A percentile compares a stretch with the other conserved stretches of the same genome.
phyloP scores from a whole-genome alignment of 2,888 invertebrate genomes.

The Cerceris ruficornis region DNA sequence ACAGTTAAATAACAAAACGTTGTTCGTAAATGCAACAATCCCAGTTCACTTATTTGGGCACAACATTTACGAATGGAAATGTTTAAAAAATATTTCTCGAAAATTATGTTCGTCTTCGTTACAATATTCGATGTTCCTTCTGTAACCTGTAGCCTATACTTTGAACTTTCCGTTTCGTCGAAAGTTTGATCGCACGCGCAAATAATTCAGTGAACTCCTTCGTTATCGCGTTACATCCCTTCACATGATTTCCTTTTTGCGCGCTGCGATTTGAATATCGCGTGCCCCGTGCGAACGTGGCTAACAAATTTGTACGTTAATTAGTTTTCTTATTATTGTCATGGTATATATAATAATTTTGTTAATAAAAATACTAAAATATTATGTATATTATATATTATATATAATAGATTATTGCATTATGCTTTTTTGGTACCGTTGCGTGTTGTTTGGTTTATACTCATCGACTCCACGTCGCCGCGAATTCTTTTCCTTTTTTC shows the following conservation, averaged over 20 bases:
- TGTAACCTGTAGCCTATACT: neutral
- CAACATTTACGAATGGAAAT: neutral
- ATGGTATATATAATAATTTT: slow-evolving; percentile 79
- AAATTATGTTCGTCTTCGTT: neutral
- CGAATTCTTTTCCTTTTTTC: slow-evolving; percentile 16
- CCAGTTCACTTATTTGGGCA: too few species aligned
- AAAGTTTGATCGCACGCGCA: slow-evolving; percentile 6
- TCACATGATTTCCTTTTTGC: slow-evolving; percentile 46
- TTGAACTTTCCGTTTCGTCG: slow-evolving; percentile 2
- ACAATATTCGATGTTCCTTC: neutral
- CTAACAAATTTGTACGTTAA: slow-evolving; percentile 82
- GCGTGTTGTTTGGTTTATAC: slow-evolving; percentile 63
- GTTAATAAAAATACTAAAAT: slow-evolving; percentile 82
- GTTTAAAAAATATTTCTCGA: neutral
- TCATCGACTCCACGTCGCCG: slow-evolving; percentile 40
- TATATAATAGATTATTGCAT: slow-evolving; percentile 82
- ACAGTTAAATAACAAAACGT: neutral
- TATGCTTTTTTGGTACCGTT: slow-evolving; percentile 82
- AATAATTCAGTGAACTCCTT: neutral
- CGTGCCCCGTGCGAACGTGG: slow-evolving; percentile 75
- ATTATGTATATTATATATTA: slow-evolving; percentile 79
- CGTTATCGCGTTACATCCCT: slow-evolving; percentile 40
- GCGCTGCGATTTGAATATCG: slow-evolving; percentile 62
- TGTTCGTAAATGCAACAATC: too few species aligned
- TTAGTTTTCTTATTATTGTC: slow-evolving; percentile 82